A percentile compares a stretch with the other conserved stretches of the same genome.
Evolutionary conservation across 2,113 vertebrate species (phyloP).

Genomic region (Lasiurus borealis): DNA sequence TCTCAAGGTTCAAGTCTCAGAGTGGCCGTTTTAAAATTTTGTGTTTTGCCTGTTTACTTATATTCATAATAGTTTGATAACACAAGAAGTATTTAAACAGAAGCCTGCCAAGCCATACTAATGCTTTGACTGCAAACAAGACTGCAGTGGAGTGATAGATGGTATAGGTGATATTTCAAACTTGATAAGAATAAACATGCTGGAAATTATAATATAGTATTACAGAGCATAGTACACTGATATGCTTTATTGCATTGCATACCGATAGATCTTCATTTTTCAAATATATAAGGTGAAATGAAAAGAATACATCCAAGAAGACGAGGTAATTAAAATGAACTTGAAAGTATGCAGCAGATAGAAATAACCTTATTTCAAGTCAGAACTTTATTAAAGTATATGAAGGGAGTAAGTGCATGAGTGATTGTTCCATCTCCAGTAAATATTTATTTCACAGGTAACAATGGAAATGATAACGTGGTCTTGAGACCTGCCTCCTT

Average conservation of each 20-base stretch:
- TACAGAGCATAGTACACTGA: background rate
- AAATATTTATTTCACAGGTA: background rate
- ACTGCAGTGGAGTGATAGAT: background rate
- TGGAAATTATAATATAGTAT: background rate
- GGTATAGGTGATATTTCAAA: background rate
- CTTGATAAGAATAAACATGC: background rate
- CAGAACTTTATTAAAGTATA: slow-evolving; percentile 2
- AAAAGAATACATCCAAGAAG: background rate
- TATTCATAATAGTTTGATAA: background rate
- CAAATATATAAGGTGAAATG: background rate
- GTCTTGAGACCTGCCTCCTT: background rate
- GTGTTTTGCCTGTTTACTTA: background rate
- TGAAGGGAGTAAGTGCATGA: background rate
- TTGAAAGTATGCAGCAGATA: background rate
- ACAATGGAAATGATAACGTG: background rate
- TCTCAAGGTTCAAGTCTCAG: background rate
- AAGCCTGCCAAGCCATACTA: background rate
- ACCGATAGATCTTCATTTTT: slow-evolving; percentile 19
- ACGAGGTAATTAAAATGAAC: background rate
- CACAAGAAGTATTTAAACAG: background rate
- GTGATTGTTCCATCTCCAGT: background rate
- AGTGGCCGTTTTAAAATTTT: background rate
- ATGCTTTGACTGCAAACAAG: background rate
- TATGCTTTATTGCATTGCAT: background rate
- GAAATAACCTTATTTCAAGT: background rate